These are phyloP conservation scores for Sardina pilchardus DNA, from an alignment of 2,113 vertebrate species.

Conservation along the genomic window DNA sequence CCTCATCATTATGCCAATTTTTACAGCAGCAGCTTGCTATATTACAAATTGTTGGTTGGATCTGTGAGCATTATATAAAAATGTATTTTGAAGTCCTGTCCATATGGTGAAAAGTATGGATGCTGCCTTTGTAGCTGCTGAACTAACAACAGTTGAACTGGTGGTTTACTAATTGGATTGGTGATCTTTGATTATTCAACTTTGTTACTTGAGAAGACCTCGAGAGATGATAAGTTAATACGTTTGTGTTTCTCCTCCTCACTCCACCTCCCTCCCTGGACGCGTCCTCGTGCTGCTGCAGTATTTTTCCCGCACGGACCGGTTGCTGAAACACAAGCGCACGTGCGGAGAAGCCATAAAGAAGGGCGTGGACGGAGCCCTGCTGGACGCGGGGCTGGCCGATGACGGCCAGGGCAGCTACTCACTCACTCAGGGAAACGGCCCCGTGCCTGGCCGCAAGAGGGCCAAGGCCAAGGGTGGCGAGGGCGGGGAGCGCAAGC, in stretches of 20 bases:
- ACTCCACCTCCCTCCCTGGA: background rate
- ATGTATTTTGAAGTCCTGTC: background rate
- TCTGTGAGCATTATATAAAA: background rate
- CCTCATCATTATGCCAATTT: too few species aligned
- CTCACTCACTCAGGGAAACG: slow-evolving; percentile 89
- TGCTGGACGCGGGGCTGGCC: slow-evolving; percentile 78
- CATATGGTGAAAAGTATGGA: background rate
- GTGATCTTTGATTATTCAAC: background rate
- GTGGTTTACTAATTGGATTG: background rate
- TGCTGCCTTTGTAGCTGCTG: background rate
- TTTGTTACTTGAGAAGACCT: too few species aligned
- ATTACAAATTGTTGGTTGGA: too few species aligned
- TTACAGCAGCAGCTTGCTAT: too few species aligned
- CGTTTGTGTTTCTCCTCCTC: background rate
- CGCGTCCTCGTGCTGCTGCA: slow-evolving; percentile 47
- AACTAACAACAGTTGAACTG: background rate
- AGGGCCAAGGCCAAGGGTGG: slow-evolving; percentile 83
- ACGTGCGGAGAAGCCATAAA: slow-evolving; percentile 93
- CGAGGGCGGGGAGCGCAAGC: slow-evolving; percentile 85
- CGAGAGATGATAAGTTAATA: too few species aligned
- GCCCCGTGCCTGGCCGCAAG: slow-evolving; percentile 81
- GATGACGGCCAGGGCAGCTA: slow-evolving; percentile 83
- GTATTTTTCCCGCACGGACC: slow-evolving; percentile 98
- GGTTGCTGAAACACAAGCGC: slow-evolving; percentile 98
- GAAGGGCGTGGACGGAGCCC: slow-evolving; percentile 84